Conservation (phyloP, 2,888 invertebrate species). For the Adelognathus sp. region DNA sequence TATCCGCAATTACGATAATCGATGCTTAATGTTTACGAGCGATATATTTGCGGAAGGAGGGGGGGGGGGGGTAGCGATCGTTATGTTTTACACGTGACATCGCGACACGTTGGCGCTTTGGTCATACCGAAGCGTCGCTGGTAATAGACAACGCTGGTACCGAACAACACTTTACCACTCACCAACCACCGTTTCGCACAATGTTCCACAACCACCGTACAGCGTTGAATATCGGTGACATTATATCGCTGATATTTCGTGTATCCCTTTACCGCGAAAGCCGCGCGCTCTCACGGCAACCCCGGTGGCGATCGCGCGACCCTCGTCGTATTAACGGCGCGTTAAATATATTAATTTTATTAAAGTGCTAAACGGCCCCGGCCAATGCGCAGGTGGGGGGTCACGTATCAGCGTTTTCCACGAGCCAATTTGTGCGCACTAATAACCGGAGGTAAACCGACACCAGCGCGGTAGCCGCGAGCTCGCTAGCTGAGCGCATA, state of each 20-base stretch:
- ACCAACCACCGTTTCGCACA: constrained; percentile 22
- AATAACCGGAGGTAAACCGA: constrained; percentile 19
- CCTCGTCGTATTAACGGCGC: constrained; percentile 6
- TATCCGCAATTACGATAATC: constrained; percentile 73
- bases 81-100: constrained; percentile 37
- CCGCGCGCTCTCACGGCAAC: neutral
- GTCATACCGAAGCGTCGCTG: neutral
- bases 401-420: constrained; percentile 1
- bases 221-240: neutral
- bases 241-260: constrained; percentile 15
- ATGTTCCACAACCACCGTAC: neutral
- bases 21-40: constrained; percentile 72
- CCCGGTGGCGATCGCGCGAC: neutral
- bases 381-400: neutral
- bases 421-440: constrained; percentile 17
- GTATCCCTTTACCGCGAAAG: neutral
- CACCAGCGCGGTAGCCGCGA: neutral
- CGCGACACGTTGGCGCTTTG: neutral
- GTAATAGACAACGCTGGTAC: constrained; percentile 4
- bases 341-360: neutral
- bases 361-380: neutral
- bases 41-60: no score
- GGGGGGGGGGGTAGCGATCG: constrained; percentile 29
- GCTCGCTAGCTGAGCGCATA: neutral
- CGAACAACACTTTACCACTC: constrained; percentile 9